Base-by-base conservation (phyloP, 2,113 vertebrate species). In the Greenwoodochromis staneri region DNA sequence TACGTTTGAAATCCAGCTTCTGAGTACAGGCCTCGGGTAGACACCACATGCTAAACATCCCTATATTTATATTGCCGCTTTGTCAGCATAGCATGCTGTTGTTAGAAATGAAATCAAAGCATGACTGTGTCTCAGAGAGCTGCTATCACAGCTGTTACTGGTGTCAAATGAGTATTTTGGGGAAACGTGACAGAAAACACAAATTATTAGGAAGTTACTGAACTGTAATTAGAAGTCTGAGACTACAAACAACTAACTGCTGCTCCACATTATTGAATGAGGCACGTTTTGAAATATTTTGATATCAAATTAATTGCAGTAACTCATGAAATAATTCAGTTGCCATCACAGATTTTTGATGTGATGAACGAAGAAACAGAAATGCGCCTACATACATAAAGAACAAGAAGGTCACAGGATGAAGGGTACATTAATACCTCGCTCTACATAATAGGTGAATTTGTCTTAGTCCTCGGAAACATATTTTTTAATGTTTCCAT, bases 311-410 rank as follows among this genome's bases (percentile, higher is more conserved):
- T 8, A 83, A 92, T 83, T 24, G 47, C 8, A 34, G 69, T 19
- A 6, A 38, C 61, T 36, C 9, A 6, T 24, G 1, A 31, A 73
- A 36, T 31, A 57, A 59, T 47, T 61, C 49, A 49, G 24, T 66
- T 76, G 17, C n/a, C 3, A 24, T 85, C 29, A 27, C 69, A 82
- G 55, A 85, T 87, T 89, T 84, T 85, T 76, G 66, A 78, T 80
- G 59, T 51, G 21, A 80, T 87, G 82, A 89, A 91, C 16, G 1
- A 61, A 3, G 63, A 84, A 90, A 90, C 84, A 89, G 45, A 93
- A 89, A 85, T 29, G 17, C 17, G 13, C 53, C 66, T 78, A 49
- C 69, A 8, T 24, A 55, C 47, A 78, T 45, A 24, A 71, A 31
- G 27, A 78, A 53, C 40, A 69, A 63, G 80, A 83, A 88, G 61